Base-by-base conservation (phyloP, 2,888 invertebrate genomes). In the Eilema sororculum region DNA sequence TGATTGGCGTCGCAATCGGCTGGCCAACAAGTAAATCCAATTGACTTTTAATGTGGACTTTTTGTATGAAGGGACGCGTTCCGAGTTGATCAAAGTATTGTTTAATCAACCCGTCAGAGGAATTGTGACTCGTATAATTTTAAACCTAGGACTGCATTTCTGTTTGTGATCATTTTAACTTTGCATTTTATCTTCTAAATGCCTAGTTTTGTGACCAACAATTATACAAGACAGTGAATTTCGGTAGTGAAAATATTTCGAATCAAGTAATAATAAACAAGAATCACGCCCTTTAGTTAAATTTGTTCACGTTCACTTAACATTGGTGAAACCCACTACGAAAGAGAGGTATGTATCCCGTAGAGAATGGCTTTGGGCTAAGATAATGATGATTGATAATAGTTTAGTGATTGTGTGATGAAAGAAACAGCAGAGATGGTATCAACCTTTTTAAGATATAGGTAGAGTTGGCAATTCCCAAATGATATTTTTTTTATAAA, bases 31-130 rank as follows among this genome's bases (percentile, higher is more conserved):
- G 87, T 84, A 86, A 91, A 93, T 90, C 87, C 86, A 89, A 91
- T 91, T 90, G 89, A 89, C 89, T 88, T 89, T 89, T 91, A 90
- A 91, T 89, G 89, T 89, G 87, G 87, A 88, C 57, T 91, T 92
- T 91, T 89, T 86, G 85, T 88, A 89, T 89, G 80, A 86, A 84
- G 79, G 85, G 82, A 80, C 82, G 76, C 83, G 85, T 84, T 84
- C 76, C 81, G 79, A 78, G 86, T 86, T 89, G 87, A 89, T 90
- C 89, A 91, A 90, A 87, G 87, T 84, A 85, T 88, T 86, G 88
- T 90, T 90, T 90, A 86, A 90, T 90, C 87, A 89, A 88, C 87
- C 57, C n/a, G 62, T 62, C 62, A 62, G 56, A 61, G 37, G 85
- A 83, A 84, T 85, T 80, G 73, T 70, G 77, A 52, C 25, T 59